A percentile compares a stretch with the other conserved stretches of the same genome.
phyloP scores from a whole-genome alignment of 1,140 invertebrate species.

The Notospermus geniculatus region DNA sequence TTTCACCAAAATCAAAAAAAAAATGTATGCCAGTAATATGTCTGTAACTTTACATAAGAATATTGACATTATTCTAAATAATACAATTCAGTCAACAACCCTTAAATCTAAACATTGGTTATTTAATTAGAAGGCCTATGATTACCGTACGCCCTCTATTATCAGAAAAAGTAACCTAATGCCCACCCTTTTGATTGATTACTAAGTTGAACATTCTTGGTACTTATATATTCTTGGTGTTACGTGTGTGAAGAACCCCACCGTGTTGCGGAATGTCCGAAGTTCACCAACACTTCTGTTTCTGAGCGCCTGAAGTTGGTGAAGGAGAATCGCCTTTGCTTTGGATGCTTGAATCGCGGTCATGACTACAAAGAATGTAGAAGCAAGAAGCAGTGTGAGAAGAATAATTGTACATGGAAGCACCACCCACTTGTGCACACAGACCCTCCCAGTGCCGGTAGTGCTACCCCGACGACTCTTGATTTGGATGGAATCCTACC shows the following conservation, averaged over 20 bases:
- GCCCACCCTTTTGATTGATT: no score
- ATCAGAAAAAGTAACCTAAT: no score
- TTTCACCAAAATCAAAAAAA: no score
- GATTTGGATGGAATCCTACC: slow-evolving; percentile 1
- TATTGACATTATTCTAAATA: no score
- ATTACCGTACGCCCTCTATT: no score
- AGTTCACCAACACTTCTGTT: neutral
- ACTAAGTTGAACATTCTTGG: no score
- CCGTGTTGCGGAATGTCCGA: neutral
- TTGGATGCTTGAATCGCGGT: neutral
- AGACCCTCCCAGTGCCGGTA: slow-evolving; percentile 1
- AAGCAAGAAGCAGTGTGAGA: neutral
- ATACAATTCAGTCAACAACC: no score
- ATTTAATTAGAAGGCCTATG: no score
- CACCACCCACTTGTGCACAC: slow-evolving; percentile 2
- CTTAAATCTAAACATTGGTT: no score
- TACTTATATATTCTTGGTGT: no score
- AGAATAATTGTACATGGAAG: neutral
- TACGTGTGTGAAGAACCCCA: no score
- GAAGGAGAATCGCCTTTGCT: neutral
- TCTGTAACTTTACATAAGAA: no score
- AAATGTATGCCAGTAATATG: neutral
- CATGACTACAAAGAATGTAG: neutral
- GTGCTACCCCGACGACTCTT: neutral
- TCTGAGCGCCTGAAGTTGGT: neutral